phyloP scores from a whole-genome alignment of 2,888 invertebrate species.

The Leptinotarsa tumamoca region DNA sequence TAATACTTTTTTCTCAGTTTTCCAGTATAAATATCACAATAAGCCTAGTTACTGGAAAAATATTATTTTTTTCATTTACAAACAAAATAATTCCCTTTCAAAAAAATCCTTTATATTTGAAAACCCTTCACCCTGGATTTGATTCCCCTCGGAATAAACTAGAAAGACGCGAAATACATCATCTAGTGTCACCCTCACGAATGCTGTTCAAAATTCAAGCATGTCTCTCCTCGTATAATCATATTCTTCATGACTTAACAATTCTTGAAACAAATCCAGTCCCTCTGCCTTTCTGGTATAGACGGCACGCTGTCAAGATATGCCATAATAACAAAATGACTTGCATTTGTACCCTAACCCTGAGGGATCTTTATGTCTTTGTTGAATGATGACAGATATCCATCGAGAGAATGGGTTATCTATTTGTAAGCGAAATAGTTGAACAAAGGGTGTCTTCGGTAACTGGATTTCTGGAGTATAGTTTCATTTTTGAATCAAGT shows the following conservation, averaged over 20 bases:
- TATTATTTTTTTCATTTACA: no score
- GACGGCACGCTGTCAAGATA: conserved; percentile 28
- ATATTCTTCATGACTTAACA: conserved; percentile 47
- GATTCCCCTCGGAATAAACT: no score
- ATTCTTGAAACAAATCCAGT: conserved; percentile 46
- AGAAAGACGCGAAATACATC: not conserved
- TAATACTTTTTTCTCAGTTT: no score
- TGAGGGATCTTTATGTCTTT: conserved; percentile 35
- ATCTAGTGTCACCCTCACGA: not conserved
- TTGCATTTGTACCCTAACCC: conserved; percentile 36
- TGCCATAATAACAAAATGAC: conserved; percentile 38
- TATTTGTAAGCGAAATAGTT: conserved; percentile 37
- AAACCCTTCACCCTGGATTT: not conserved
- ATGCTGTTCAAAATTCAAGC: conserved; percentile 34
- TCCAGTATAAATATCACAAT: no score
- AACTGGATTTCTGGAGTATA: not conserved
- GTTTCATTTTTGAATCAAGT: no score
- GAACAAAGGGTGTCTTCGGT: conserved; percentile 23
- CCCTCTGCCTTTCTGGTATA: conserved; percentile 33
- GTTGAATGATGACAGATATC: conserved; percentile 43
- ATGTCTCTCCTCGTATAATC: conserved; percentile 40
- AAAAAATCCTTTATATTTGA: no score
- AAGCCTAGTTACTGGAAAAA: no score
- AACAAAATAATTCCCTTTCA: no score
- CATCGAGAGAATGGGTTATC: conserved; percentile 36